phyloP scores from a whole-genome alignment of 2,113 vertebrate genomes.

The Oryzias melastigma region DNA sequence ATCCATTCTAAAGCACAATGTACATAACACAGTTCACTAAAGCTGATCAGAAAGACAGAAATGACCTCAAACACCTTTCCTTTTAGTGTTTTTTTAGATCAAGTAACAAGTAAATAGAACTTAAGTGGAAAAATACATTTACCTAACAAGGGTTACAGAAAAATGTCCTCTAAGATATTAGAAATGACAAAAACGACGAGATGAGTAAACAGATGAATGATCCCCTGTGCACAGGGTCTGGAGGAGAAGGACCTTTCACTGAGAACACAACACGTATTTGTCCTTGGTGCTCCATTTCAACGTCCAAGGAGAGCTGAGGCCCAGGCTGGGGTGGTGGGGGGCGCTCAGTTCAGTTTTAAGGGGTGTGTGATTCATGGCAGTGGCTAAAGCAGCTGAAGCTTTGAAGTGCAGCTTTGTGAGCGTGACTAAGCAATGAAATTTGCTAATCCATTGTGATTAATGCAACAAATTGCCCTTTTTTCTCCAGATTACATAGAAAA shows the following conservation, averaged over 20 bases:
- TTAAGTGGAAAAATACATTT: no score
- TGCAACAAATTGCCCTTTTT: conserved; percentile 76
- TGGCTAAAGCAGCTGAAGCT: conserved; percentile 58
- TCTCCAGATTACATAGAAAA: conserved; percentile 39
- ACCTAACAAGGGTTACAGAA: not conserved
- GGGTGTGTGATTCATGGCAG: conserved; percentile 38
- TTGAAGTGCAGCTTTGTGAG: conserved; percentile 73
- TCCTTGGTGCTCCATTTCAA: conserved; percentile 57
- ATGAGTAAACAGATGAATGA: conserved; percentile 1
- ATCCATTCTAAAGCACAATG: not conserved
- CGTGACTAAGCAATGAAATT: conserved; percentile 78
- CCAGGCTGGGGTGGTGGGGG: conserved; percentile 43
- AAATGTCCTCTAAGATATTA: conserved; percentile 7
- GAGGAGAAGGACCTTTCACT: conserved; percentile 21
- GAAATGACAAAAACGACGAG: not conserved
- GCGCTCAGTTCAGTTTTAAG: conserved; percentile 37
- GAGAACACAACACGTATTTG: conserved; percentile 48
- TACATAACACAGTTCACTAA: not conserved
- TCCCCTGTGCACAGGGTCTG: conserved; percentile 5
- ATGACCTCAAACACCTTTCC: no score
- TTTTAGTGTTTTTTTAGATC: no score
- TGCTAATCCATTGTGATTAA: conserved; percentile 80
- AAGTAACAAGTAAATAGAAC: no score
- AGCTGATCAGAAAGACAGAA: not conserved
- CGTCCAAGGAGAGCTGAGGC: conserved; percentile 61